Conservation (phyloP, 2,113 vertebrate genomes). For the Oxygymnocypris stewartii region DNA sequence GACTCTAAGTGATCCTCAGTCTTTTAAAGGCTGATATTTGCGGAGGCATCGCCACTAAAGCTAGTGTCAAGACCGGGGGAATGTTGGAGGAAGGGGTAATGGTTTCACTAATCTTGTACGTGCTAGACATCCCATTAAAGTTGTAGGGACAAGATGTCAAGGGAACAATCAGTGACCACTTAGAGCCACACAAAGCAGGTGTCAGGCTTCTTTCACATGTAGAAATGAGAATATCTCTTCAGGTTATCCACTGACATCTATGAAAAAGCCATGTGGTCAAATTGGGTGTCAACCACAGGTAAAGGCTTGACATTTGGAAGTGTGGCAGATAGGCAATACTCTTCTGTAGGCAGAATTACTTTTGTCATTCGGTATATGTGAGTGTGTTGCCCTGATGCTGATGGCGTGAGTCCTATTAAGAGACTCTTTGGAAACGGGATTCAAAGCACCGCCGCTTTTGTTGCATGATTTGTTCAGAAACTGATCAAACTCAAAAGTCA, state of each 20-base stretch:
- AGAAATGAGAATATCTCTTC: slow-evolving; percentile 52
- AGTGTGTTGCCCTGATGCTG: slow-evolving; percentile 44
- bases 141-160: slow-evolving; percentile 49
- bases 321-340: slow-evolving; percentile 29
- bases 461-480: slow-evolving; percentile 25
- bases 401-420: slow-evolving; percentile 41
- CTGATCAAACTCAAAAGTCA: slow-evolving; percentile 33
- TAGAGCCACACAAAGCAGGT: slow-evolving; percentile 49
- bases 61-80: slow-evolving; percentile 27
- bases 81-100: slow-evolving; percentile 33
- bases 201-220: slow-evolving; percentile 48
- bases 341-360: slow-evolving; percentile 39
- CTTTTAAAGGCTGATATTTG: slow-evolving; percentile 33
- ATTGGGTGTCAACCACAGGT: slow-evolving; percentile 39
- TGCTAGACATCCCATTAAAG: slow-evolving; percentile 51
- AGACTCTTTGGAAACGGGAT: slow-evolving; percentile 36
- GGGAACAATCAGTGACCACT: slow-evolving; percentile 54
- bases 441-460: slow-evolving; percentile 16
- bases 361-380: slow-evolving; percentile 43
- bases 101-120: slow-evolving; percentile 46
- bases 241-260: slow-evolving; percentile 43
- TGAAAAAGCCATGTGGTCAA: slow-evolving; percentile 35
- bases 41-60: slow-evolving; percentile 29
- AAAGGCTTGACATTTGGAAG: slow-evolving; percentile 33
- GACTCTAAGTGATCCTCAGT: background rate